A percentile compares a stretch with the other conserved stretches of the same genome.
Evolutionary conservation across 2,888 invertebrate species (phyloP).

Genomic region (Drosophila basisetae): DNA sequence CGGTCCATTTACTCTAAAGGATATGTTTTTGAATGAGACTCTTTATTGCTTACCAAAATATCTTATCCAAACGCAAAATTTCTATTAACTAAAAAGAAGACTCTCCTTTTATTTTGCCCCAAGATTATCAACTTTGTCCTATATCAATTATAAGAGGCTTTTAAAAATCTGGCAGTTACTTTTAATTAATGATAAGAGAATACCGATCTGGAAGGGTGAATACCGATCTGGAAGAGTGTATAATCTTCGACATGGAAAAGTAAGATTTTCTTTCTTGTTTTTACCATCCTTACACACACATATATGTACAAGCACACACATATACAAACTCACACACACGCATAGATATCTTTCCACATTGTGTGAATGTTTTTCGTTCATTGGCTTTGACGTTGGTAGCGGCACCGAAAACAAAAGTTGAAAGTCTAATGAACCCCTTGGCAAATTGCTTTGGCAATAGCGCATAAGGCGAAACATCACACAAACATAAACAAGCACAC

Average conservation of each 20-base stretch:
- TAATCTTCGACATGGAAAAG: neutral
- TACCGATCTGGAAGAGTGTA: neutral
- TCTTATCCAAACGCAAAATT: neutral
- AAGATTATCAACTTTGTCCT: neutral
- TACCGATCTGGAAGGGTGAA: neutral
- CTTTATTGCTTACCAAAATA: neutral
- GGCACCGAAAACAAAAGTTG: slow-evolving; percentile 53
- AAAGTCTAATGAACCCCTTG: slow-evolving; percentile 80
- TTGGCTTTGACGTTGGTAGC: slow-evolving; percentile 73
- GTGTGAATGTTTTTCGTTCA: slow-evolving; percentile 69
- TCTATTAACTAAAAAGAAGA: neutral
- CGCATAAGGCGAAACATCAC: slow-evolving; percentile 49
- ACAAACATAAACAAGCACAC: slow-evolving; percentile 17
- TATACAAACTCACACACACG: neutral
- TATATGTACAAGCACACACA: neutral
- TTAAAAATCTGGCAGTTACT: neutral
- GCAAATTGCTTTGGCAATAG: slow-evolving; percentile 51
- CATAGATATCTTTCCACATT: slow-evolving; percentile 28
- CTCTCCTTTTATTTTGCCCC: neutral
- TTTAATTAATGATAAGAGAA: neutral
- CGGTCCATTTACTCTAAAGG: neutral
- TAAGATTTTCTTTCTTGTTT: neutral
- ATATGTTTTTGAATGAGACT: neutral
- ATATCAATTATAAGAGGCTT: neutral
- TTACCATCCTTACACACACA: slow-evolving; percentile 11